Base-by-base conservation (phyloP, 2,797 vertebrate species). In the Poeciliopsis infans region DNA sequence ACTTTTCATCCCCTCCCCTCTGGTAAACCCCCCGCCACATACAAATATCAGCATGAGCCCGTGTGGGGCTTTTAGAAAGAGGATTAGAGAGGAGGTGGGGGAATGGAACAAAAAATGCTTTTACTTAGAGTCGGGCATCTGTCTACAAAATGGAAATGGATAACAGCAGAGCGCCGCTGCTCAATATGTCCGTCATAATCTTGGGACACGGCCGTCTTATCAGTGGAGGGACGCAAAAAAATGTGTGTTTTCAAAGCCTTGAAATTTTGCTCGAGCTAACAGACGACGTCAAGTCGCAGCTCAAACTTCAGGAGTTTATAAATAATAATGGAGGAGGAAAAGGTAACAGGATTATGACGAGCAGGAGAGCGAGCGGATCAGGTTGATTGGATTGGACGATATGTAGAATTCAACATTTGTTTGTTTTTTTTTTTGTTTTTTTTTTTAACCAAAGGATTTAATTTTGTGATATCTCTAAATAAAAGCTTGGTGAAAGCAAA, bases 11-110 rank as follows among this genome's bases (percentile, higher is more conserved):
- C 81, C 64, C 41, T 20, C 15, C 33, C 61, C 57, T 53, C 18
- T 20, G 39, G 49, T 23, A 66, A 28, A 11, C 85, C 82, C 61
- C 49, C 72, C 39, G 78, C 77, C 69, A 78, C 74, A 79, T 70
- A 79, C 72, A 76, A 82, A 88, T 80, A 85, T 73, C 59, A 86
- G 31, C 75, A 77, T 61, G 79, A 77, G 82, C 59, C 39, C 76
- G 71, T 75, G 84, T 59, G 79, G 82, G 75, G 74, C 71, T 78
- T 82, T 81, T 20, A 57, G n/a, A 80, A 77, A 88, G 81, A 85
- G 84, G 84, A 91, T 89, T 81, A 86, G 53, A 74, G 25, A 45
- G 71, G 39, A 20, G 28, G 45, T n/a, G 43, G 61, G 47, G 43
- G 41, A n/a, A 28, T 75, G 68, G 79, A 43, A 79, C 31, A 76